phyloP scores from a whole-genome alignment of 2,888 invertebrate species.

The Alloplasta piceator region DNA sequence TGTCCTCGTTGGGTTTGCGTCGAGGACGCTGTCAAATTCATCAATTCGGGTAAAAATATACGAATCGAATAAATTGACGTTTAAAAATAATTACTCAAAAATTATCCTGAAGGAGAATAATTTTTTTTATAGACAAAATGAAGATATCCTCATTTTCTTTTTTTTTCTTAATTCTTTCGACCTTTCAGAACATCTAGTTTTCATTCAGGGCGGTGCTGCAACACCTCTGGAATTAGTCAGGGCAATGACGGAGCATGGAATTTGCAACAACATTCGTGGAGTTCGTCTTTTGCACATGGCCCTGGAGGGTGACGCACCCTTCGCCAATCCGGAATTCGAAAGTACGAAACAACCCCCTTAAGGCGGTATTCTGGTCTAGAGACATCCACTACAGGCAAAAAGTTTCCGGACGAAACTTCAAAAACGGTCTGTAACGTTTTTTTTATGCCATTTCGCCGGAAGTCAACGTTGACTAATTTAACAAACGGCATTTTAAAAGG shows the following conservation, averaged over 20 bases:
- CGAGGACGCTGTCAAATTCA: constrained; percentile 77
- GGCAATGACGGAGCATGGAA: constrained; percentile 93
- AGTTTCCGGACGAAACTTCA: no score
- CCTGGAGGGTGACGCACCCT: constrained; percentile 92
- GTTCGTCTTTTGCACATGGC: constrained; percentile 96
- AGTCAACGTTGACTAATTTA: no score
- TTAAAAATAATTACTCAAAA: constrained; percentile 1
- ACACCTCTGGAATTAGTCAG: constrained; percentile 92
- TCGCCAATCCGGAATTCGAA: constrained; percentile 87
- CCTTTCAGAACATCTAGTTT: constrained; percentile 91
- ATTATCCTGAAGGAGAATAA: no score
- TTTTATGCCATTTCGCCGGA: no score
- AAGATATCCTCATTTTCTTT: background rate
- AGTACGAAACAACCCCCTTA: constrained; percentile 72
- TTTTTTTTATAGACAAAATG: no score
- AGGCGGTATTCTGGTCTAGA: no score
- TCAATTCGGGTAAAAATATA: constrained; percentile 76
- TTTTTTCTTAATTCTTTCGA: background rate
- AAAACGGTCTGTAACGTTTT: no score
- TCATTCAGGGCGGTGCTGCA: constrained; percentile 95
- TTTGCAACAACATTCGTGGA: constrained; percentile 88
- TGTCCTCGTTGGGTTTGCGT: constrained; percentile 80
- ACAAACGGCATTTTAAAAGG: no score
- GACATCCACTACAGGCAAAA: no score
- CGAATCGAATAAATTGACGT: background rate